Conservation (phyloP, 1,140 invertebrate species). For the Metopolophium dirhodum region DNA sequence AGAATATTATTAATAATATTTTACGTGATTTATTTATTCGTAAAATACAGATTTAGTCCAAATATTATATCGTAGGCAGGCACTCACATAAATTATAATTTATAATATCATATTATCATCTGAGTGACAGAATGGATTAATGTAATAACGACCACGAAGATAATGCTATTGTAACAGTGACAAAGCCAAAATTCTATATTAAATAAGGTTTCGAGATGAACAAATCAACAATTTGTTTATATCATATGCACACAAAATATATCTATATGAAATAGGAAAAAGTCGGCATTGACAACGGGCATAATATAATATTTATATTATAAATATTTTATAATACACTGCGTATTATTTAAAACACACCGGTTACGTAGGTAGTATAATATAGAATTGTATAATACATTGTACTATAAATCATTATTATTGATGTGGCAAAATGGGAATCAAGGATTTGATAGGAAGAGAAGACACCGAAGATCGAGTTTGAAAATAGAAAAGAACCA, state of each 20-base stretch:
- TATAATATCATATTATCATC: background rate
- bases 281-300: background rate
- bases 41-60: background rate
- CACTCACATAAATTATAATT: background rate
- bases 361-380: background rate
- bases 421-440: background rate
- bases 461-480: background rate
- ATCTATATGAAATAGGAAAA: background rate
- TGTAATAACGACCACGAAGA: background rate
- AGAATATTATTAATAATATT: background rate
- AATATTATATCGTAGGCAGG: background rate
- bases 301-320: background rate
- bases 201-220: background rate
- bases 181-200: background rate
- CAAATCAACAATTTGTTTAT: background rate
- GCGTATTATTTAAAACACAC: background rate
- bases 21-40: background rate
- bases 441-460: background rate
- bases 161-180: background rate
- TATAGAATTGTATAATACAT: background rate
- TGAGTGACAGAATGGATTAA: background rate
- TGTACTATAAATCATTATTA: background rate
- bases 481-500: background rate
- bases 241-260: background rate
- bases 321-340: background rate